Percentiles rank a stretch among this genome's conserved stretches.
Evolutionary conservation across 2,797 vertebrate species (phyloP).

Genomic region (Gobionotothen gibberifrons): DNA sequence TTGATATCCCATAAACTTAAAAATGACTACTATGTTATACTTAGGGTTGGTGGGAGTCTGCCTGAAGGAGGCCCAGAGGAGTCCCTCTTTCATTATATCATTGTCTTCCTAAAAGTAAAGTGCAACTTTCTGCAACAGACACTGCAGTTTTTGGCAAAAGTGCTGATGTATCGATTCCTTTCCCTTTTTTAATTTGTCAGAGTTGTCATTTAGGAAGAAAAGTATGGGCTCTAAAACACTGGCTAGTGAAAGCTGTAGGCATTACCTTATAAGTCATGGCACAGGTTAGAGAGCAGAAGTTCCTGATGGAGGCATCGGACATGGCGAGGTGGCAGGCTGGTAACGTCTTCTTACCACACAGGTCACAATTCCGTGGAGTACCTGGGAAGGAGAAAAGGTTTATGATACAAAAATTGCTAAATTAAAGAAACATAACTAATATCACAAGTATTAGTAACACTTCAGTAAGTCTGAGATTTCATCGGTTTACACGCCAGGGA

Average conservation of each 20-base stretch:
- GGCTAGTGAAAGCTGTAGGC: no score
- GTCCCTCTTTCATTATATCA: no score
- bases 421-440: not conserved
- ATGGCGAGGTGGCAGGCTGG: slow-evolving; percentile 95
- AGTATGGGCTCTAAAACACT: not conserved
- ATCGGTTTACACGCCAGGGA: not conserved
- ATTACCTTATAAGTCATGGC: slow-evolving; percentile 91
- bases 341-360: slow-evolving; percentile 86
- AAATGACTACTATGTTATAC: no score
- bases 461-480: not conserved
- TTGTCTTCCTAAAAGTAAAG: no score
- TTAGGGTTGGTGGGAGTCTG: no score
- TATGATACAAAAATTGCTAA: not conserved
- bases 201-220: not conserved
- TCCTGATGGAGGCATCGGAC: slow-evolving; percentile 92
- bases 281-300: slow-evolving; percentile 92
- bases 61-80: no score
- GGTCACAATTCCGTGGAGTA: slow-evolving; percentile 87
- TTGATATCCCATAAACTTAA: no score
- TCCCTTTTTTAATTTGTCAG: not conserved
- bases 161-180: not conserved
- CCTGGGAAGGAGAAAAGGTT: slow-evolving; percentile 72
- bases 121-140: no score
- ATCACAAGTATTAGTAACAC: not conserved
- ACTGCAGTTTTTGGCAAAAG: not conserved